These are phyloP conservation scores for Panopea generosa DNA, from an alignment of 2,888 invertebrate species.

Conservation along the genomic window DNA sequence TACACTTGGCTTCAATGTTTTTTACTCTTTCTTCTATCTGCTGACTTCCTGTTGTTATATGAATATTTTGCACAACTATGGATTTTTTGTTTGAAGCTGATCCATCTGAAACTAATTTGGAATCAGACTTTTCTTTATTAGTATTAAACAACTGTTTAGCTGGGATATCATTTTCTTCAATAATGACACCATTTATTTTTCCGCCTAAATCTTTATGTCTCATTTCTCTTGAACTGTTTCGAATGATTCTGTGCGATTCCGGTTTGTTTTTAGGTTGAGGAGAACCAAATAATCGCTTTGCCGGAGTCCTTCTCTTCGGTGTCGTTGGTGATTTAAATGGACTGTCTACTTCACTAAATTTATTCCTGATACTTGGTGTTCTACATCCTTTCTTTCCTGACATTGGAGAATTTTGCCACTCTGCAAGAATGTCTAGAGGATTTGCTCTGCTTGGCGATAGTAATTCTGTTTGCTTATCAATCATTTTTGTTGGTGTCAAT, in stretches of 20 bases:
- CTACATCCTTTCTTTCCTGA: constrained; percentile 3
- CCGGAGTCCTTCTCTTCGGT: constrained; percentile 27
- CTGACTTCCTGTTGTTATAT: too few species aligned
- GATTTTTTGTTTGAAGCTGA: neutral
- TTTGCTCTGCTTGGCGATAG: constrained; percentile 45
- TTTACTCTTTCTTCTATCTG: neutral
- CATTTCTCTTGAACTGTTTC: too few species aligned
- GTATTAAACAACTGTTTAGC: neutral
- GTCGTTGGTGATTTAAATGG: constrained; percentile 32
- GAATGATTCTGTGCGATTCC: too few species aligned
- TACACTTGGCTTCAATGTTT: neutral
- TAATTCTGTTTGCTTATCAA: constrained; percentile 4
- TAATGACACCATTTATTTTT: too few species aligned
- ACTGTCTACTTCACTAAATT: constrained; percentile 4
- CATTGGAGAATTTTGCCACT: constrained; percentile 37
- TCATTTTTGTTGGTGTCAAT: constrained; percentile 50
- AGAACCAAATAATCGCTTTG: constrained; percentile 42
- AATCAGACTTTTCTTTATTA: neutral
- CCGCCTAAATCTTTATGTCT: too few species aligned
- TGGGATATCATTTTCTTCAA: neutral
- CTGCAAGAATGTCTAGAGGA: constrained; percentile 34
- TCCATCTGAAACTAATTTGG: too few species aligned
- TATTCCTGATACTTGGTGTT: constrained; percentile 27
- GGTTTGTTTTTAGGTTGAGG: neutral
- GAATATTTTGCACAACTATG: too few species aligned